Evolutionary conservation across 2,888 invertebrate species (phyloP).

Genomic region (Eristalis arbustorum): DNA sequence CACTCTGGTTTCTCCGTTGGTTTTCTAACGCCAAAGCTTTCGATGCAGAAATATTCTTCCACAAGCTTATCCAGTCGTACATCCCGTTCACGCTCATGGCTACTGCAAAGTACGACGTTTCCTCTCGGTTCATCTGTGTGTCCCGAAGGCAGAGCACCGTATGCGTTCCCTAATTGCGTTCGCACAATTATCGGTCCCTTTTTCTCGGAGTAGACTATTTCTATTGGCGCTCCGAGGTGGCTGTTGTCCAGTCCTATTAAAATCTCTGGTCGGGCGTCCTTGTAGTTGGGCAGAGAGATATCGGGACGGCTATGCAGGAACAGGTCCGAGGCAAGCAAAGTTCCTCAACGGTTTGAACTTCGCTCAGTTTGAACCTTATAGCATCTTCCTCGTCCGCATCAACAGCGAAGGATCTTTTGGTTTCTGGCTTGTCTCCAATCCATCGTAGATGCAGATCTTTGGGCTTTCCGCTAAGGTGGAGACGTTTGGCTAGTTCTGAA

Average conservation of each 20-base stretch:
- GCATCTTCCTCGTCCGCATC: not conserved
- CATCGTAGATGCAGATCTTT: too few relatives aligned
- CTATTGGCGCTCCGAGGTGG: not conserved
- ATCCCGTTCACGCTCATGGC: not conserved
- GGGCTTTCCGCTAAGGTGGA: too few relatives aligned
- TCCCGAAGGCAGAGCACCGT: not conserved
- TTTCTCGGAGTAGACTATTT: not conserved
- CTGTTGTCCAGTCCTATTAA: conserved; percentile 46
- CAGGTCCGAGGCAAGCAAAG: not conserved
- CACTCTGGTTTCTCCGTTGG: conserved; percentile 11
- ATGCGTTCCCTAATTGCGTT: conserved; percentile 48
- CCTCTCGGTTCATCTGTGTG: not conserved
- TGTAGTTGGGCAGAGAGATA: conserved; percentile 13
- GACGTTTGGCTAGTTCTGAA: too few relatives aligned
- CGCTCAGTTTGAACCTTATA: not conserved
- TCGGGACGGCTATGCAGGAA: not conserved
- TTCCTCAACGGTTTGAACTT: not conserved
- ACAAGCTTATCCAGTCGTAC: not conserved
- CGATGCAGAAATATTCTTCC: not conserved
- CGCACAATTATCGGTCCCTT: conserved; percentile 54
- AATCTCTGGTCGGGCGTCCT: conserved; percentile 21
- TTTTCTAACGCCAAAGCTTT: conserved; percentile 56
- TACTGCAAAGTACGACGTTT: conserved; percentile 5
- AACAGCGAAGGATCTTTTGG: too few relatives aligned
- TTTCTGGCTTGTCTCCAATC: too few relatives aligned